These are phyloP conservation scores for Dynastes tityus DNA, from an alignment of 2,888 invertebrate species.

Conservation along the genomic window DNA sequence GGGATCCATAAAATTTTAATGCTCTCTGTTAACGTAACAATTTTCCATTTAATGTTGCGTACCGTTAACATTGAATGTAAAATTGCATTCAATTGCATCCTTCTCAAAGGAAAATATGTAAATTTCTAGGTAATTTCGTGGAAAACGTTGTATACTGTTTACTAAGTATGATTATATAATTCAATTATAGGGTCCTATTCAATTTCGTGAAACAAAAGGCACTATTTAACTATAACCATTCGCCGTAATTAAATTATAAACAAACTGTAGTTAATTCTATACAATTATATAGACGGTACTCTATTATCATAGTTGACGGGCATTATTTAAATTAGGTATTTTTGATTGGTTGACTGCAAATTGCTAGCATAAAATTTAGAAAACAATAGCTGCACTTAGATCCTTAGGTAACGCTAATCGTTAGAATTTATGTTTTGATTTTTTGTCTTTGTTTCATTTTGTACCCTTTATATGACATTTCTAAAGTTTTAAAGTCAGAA, in stretches of 20 bases:
- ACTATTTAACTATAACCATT: constrained; percentile 5
- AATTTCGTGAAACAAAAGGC: constrained; percentile 17
- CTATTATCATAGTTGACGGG: constrained; percentile 18
- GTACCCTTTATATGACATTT: too few species aligned
- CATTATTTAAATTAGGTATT: constrained; percentile 10
- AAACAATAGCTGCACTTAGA: too few species aligned
- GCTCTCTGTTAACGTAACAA: constrained; percentile 11
- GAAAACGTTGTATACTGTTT: constrained; percentile 1
- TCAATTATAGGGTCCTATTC: constrained; percentile 8
- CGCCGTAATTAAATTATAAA: constrained; percentile 9
- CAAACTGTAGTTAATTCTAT: too few species aligned
- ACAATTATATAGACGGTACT: too few species aligned
- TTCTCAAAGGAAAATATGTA: constrained; percentile 13
- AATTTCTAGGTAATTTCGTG: constrained; percentile 22
- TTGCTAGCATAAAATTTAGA: too few species aligned
- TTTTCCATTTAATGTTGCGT: constrained; percentile 18
- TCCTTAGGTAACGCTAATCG: too few species aligned
- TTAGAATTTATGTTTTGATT: too few species aligned
- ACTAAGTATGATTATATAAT: constrained; percentile 5
- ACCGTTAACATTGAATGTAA: constrained; percentile 27
- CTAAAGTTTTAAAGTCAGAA: too few species aligned
- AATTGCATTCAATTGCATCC: neutral
- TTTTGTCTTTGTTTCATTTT: too few species aligned
- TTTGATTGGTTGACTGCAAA: too few species aligned
- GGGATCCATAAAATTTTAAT: constrained; percentile 20